Percentiles rank a stretch among this genome's conserved stretches.
Evolutionary conservation across 2,113 vertebrate genomes (phyloP).

Genomic region (Elephas maximus): DNA sequence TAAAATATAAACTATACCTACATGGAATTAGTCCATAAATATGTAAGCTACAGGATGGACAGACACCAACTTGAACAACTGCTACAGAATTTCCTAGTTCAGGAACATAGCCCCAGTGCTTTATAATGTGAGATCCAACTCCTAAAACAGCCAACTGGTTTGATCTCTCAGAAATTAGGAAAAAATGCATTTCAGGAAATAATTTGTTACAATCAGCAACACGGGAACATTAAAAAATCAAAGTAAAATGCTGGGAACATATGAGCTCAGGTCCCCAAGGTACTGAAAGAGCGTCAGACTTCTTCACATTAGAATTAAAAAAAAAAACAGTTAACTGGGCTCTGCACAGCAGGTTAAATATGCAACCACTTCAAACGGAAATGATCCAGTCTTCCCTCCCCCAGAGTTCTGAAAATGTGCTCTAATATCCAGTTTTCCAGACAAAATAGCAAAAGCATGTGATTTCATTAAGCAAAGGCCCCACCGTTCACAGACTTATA

Average conservation of each 20-base stretch:
- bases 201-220: constrained; percentile 58
- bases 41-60: background rate
- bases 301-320: constrained; percentile 82
- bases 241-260: constrained; percentile 34
- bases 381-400: constrained; percentile 1
- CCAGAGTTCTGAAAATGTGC: constrained; percentile 19
- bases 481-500: constrained; percentile 73
- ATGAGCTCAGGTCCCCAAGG: constrained; percentile 66
- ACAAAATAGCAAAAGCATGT: constrained; percentile 65
- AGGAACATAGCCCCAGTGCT: background rate
- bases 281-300: constrained; percentile 58
- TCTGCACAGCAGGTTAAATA: constrained; percentile 69
- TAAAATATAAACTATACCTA: background rate
- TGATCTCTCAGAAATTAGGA: constrained; percentile 63
- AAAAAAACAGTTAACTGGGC: constrained; percentile 57
- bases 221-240: constrained; percentile 34
- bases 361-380: constrained; percentile 55
- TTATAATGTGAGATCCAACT: background rate
- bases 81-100: background rate
- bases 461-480: constrained; percentile 76
- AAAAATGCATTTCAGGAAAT: constrained; percentile 14
- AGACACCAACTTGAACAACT: background rate
- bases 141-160: background rate
- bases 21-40: background rate
- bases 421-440: constrained; percentile 56